A percentile compares a stretch with the other conserved stretches of the same genome.
Evolutionary conservation across 2,888 invertebrate genomes (phyloP).

Genomic region (Steinernema carpocapsae): DNA sequence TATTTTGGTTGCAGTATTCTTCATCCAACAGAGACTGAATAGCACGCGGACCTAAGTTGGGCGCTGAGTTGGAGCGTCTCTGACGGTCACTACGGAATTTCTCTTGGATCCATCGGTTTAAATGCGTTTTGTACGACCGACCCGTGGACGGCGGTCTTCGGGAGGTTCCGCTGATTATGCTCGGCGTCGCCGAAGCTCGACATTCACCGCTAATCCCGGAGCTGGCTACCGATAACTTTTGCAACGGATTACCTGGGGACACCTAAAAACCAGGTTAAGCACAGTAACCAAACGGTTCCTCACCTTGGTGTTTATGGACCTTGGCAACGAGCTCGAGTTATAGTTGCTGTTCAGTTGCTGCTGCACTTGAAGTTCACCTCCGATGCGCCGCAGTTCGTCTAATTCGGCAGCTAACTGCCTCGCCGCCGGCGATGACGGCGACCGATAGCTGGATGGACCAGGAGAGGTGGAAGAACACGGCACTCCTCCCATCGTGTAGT

Average conservation of each 20-base stretch:
- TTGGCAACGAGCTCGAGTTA: conserved; percentile 60
- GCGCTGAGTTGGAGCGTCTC: conserved; percentile 76
- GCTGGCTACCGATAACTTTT: conserved; percentile 28
- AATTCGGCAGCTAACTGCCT: conserved; percentile 68
- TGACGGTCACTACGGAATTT: conserved; percentile 36
- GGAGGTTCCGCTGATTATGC: conserved; percentile 15
- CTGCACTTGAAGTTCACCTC: conserved; percentile 44
- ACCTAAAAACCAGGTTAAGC: not conserved
- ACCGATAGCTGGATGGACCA: conserved; percentile 51
- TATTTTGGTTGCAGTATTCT: conserved; percentile 38
- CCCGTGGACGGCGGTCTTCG: conserved; percentile 36
- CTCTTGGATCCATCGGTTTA: conserved; percentile 39
- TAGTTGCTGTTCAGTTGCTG: conserved; percentile 46
- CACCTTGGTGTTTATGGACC: conserved; percentile 54
- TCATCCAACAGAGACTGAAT: conserved; percentile 40
- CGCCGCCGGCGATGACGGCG: conserved; percentile 66
- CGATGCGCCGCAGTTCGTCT: conserved; percentile 62
- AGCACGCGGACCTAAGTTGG: conserved; percentile 80
- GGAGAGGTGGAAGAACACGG: conserved; percentile 38
- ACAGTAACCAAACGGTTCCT: not conserved
- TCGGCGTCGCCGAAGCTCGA: conserved; percentile 30
- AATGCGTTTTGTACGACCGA: conserved; percentile 37
- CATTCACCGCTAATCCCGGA: conserved; percentile 28
- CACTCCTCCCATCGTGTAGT: conserved; percentile 10
- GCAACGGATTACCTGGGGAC: not conserved